Base-by-base conservation (phyloP, 2,113 vertebrate species). In the Sylvia atricapilla region DNA sequence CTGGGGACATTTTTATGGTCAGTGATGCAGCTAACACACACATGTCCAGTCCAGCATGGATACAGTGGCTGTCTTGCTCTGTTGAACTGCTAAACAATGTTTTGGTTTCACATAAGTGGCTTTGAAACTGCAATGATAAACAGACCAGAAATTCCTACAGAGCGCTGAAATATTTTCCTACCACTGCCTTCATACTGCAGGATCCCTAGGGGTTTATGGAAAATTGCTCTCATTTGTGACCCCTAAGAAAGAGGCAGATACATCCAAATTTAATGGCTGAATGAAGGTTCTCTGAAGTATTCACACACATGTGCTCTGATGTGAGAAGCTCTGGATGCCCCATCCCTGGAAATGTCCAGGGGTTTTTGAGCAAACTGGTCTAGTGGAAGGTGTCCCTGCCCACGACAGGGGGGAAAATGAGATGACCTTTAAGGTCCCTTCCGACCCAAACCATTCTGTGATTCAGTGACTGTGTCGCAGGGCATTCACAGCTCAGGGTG, bases 31-130 rank as follows among this genome's bases (percentile, higher is more conserved):
- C 84, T 95, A 92, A 92, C 78, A 87, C 84, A 94, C 87, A 85
- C 78, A 47, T 89, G 73, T 79, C 82, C 82, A 35, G 47, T 63
- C 85, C 95, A 95, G 93, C 72, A 88, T 86, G 73, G 79, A 68
- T 76, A 33, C 63, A 53, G 84, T 72, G 89, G 15, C 81, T 95
- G 59, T 66, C 64, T 80, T 46, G 55, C 70, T 97, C 91, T 87
- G 2, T 68, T 95, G 87, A 96, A 49, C 94, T 95, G 94, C 90
- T 96, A 75, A 96, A 91, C 70, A 49, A 21, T 90, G 86, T 89
- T 96, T 93, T 93, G 60, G n/a, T 70, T 95, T 94, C 73, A 76
- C 7, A 0, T 37, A 87, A 93, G 41, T 50, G 73, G 66, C 56
- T 92, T 74, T 6, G 27, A 73, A 72, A 84, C 69, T 58, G 31